Percentiles rank a stretch among this genome's conserved stretches.
Evolutionary conservation across 2,888 invertebrate species (phyloP).

Genomic region (Nymphalis urticae): DNA sequence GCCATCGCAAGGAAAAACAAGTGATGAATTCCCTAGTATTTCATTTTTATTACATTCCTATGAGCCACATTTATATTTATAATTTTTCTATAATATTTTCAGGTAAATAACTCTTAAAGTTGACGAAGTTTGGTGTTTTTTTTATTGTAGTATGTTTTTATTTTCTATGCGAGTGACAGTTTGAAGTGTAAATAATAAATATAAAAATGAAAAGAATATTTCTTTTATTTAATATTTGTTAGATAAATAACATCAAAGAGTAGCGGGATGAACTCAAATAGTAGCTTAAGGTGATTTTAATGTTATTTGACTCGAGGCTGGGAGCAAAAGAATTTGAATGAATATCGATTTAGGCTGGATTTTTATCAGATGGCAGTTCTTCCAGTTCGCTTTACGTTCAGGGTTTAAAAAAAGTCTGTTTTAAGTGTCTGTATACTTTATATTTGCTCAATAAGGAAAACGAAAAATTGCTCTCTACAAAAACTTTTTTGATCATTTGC

Average conservation of each 20-base stretch:
- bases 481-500: too few relatives aligned
- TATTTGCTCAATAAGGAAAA: too few relatives aligned
- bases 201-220: not conserved
- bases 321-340: slow-evolving; percentile 14
- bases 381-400: not conserved
- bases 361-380: not conserved
- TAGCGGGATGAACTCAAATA: slow-evolving; percentile 9
- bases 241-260: slow-evolving; percentile 12
- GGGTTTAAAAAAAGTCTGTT: not conserved
- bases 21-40: too few relatives aligned
- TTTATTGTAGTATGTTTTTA: too few relatives aligned
- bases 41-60: too few relatives aligned
- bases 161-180: not conserved
- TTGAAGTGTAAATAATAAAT: too few relatives aligned
- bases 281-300: slow-evolving; percentile 21
- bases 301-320: slow-evolving; percentile 19
- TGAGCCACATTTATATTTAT: too few relatives aligned
- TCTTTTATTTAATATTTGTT: not conserved
- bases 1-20: too few relatives aligned
- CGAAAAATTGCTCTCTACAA: too few relatives aligned
- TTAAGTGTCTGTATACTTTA: not conserved
- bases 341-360: slow-evolving; percentile 14
- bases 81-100: too few relatives aligned
- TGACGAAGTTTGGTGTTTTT: too few relatives aligned
- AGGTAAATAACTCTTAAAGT: too few relatives aligned